Percentiles rank a stretch among this genome's conserved stretches.
phyloP scores from a whole-genome alignment of 2,888 invertebrate species.

The Cheilosia grossa region DNA sequence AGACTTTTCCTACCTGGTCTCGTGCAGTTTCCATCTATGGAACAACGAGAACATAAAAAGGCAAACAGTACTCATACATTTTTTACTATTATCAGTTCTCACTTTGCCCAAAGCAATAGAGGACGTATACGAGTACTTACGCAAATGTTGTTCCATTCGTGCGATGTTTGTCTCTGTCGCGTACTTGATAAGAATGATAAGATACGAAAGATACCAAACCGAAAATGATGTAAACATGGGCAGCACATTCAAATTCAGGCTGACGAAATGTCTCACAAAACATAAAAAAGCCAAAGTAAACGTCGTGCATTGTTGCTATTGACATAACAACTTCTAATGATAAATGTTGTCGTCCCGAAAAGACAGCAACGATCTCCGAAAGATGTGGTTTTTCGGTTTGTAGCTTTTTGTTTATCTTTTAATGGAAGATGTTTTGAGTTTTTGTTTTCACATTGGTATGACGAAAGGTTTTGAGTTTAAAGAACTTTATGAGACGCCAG shows the following conservation, averaged over 20 bases:
- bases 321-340: slow-evolving; percentile 5
- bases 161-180: slow-evolving; percentile 34
- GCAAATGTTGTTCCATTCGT: slow-evolving; percentile 34
- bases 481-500: no score
- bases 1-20: background rate
- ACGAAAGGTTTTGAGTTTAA: background rate
- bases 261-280: slow-evolving; percentile 20
- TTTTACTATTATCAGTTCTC: slow-evolving; percentile 32
- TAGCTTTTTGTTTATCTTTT: slow-evolving; percentile 34
- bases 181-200: slow-evolving; percentile 47
- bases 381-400: slow-evolving; percentile 7
- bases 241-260: slow-evolving; percentile 3
- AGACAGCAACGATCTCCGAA: background rate
- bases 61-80: background rate
- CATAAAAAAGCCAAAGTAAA: slow-evolving; percentile 22
- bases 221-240: slow-evolving; percentile 39
- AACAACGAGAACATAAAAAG: background rate
- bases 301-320: slow-evolving; percentile 9
- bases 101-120: slow-evolving; percentile 8
- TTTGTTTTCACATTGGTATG: slow-evolving; percentile 10
- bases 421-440: slow-evolving; percentile 11
- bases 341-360: background rate
- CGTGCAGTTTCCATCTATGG: background rate
- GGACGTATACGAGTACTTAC: background rate
- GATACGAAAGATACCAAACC: slow-evolving; percentile 50